Conservation (phyloP, 1,140 invertebrate genomes). For the Episyrphus balteatus region DNA sequence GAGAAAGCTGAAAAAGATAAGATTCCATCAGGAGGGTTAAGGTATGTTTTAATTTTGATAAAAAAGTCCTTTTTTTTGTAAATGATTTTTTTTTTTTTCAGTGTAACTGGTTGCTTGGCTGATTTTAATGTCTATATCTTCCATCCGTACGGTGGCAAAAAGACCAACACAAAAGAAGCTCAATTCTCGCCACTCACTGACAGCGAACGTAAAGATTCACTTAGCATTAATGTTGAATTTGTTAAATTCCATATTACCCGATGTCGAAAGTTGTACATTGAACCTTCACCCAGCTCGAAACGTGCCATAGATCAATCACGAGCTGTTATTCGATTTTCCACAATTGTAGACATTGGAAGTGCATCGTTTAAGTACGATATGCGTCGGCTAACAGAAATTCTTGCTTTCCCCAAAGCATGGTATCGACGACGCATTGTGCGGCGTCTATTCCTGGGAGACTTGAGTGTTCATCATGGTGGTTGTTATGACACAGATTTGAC, state of each 20-base stretch:
- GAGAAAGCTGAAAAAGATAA: conserved; percentile 22
- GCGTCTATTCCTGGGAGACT: conserved; percentile 84
- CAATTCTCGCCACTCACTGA: conserved; percentile 80
- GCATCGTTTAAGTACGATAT: conserved; percentile 99
- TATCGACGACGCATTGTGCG: conserved; percentile 86
- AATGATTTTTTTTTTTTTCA: conserved; percentile 39
- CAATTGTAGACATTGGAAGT: conserved; percentile 92
- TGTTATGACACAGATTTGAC: conserved; percentile 16
- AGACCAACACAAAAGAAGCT: conserved; percentile 65
- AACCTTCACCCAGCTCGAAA: conserved; percentile 41
- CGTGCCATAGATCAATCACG: conserved; percentile 44
- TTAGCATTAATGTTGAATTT: conserved; percentile 94
- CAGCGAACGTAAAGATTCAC: conserved; percentile 84
- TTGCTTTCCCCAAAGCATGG: conserved; percentile 98
- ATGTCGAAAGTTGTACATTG: conserved; percentile 72
- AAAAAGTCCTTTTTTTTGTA: background rate
- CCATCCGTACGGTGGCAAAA: conserved; percentile 92
- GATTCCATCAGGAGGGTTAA: conserved; percentile 22
- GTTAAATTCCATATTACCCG: conserved; percentile 91
- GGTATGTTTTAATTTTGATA: conserved; percentile 1
- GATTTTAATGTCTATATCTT: conserved; percentile 97
- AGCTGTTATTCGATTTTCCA: conserved; percentile 83
- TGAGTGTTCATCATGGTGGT: conserved; percentile 43
- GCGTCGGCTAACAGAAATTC: conserved; percentile 90
- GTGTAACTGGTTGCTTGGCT: conserved; percentile 86